phyloP scores from a whole-genome alignment of 2,888 invertebrate genomes.

The Peribatodes rhomboidaria region DNA sequence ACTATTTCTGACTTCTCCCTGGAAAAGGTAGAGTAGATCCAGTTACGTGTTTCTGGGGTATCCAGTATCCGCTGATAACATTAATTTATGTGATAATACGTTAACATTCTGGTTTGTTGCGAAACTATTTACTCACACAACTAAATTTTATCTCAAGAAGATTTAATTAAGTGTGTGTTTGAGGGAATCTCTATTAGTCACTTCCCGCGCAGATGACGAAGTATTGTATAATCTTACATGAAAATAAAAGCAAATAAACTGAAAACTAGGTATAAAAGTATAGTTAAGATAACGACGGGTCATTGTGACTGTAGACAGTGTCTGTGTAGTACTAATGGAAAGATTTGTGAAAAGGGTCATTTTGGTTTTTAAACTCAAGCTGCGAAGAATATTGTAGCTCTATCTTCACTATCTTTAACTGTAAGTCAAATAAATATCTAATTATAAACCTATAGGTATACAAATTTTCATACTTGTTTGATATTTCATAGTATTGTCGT shows the following conservation, averaged over 20 bases:
- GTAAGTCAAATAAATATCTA: not conserved
- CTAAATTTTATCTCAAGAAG: slow-evolving; percentile 1
- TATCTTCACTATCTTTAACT: not conserved
- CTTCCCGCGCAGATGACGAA: slow-evolving; percentile 20
- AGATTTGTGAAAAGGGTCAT: slow-evolving; percentile 8
- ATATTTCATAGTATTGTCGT: too few species aligned
- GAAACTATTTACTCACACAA: slow-evolving; percentile 7
- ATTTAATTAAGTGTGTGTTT: not conserved
- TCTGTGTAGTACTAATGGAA: slow-evolving; percentile 17
- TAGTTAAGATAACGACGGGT: slow-evolving; percentile 9
- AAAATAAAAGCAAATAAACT: slow-evolving; percentile 22
- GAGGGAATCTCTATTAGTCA: slow-evolving; percentile 21
- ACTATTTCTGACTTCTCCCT: slow-evolving; percentile 49
- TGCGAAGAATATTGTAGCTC: slow-evolving; percentile 23
- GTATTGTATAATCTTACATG: slow-evolving; percentile 5
- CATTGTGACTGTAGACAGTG: slow-evolving; percentile 14
- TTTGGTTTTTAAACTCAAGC: slow-evolving; percentile 16
- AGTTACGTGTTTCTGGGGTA: slow-evolving; percentile 46
- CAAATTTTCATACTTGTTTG: not conserved
- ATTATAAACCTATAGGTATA: too few species aligned
- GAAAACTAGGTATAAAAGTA: slow-evolving; percentile 20
- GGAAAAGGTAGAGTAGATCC: slow-evolving; percentile 48
- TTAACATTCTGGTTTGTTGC: slow-evolving; percentile 1
- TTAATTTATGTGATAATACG: slow-evolving; percentile 20
- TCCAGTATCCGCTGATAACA: slow-evolving; percentile 32